phyloP scores from a whole-genome alignment of 2,888 invertebrate species.

The Cheilosia variabilis region DNA sequence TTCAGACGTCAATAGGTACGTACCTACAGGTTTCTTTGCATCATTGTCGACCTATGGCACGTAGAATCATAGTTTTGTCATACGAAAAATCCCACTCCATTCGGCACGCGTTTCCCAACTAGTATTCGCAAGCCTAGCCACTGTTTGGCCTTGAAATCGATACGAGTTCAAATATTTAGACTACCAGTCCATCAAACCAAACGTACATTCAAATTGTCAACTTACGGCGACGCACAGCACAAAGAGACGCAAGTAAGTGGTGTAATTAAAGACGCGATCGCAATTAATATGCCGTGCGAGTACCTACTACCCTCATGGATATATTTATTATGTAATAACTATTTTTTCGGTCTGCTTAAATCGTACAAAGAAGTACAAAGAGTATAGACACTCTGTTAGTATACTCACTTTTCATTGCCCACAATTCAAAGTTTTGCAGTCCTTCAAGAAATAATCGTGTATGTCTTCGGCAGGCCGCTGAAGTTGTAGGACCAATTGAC shows the following conservation, averaged over 20 bases:
- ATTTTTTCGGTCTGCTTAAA: slow-evolving; percentile 15
- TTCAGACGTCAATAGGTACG: neutral
- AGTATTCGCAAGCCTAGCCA: slow-evolving; percentile 24
- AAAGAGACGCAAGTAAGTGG: slow-evolving; percentile 43
- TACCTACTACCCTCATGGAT: slow-evolving; percentile 49
- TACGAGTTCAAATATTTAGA: slow-evolving; percentile 70
- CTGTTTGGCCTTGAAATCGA: slow-evolving; percentile 67
- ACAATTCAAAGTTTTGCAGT: slow-evolving; percentile 81
- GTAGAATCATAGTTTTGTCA: slow-evolving; percentile 32
- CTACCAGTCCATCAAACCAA: slow-evolving; percentile 52
- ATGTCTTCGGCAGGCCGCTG: slow-evolving; percentile 79
- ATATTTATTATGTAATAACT: slow-evolving; percentile 42
- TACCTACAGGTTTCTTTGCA: neutral
- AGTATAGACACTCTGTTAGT: neutral
- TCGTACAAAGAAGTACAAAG: slow-evolving; percentile 15
- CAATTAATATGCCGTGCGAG: slow-evolving; percentile 66
- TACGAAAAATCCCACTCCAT: neutral
- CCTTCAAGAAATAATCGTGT: slow-evolving; percentile 80
- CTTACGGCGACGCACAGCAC: slow-evolving; percentile 55
- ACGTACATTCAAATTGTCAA: slow-evolving; percentile 54
- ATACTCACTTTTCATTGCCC: slow-evolving; percentile 83
- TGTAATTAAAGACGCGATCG: slow-evolving; percentile 58
- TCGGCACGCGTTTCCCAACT: slow-evolving; percentile 22
- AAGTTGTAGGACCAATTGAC: slow-evolving; percentile 80
- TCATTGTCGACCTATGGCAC: slow-evolving; percentile 36